Conservation (phyloP, 2,113 vertebrate genomes). For the Passerina amoena region DNA sequence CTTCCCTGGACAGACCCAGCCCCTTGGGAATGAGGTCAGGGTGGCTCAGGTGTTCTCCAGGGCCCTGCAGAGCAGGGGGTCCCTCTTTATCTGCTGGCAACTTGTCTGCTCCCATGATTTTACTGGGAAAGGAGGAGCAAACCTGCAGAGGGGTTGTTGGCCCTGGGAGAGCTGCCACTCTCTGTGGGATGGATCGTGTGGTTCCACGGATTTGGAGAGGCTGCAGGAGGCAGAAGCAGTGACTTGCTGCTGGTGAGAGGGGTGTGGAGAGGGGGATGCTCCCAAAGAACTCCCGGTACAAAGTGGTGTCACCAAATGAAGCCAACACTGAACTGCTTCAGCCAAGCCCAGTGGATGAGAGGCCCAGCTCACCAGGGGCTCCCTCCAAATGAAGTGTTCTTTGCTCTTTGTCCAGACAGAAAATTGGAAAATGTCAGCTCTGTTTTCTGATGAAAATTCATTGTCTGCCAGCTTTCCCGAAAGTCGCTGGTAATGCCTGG, state of each 20-base stretch:
- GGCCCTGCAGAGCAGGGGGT: neutral
- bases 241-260: neutral
- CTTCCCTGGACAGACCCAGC: neutral
- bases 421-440: slow-evolving; percentile 26
- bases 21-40: neutral
- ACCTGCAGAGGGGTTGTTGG: neutral
- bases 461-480: slow-evolving; percentile 14
- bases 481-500: neutral
- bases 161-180: neutral
- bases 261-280: neutral
- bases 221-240: neutral
- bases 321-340: neutral
- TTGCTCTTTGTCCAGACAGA: slow-evolving; percentile 10
- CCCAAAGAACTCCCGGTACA: neutral
- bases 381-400: neutral
- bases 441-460: slow-evolving; percentile 38
- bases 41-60: neutral
- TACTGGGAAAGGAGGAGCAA: neutral
- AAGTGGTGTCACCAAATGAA: neutral
- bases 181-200: rapidly evolving
- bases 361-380: rapidly evolving
- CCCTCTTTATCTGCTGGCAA: neutral
- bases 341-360: rapidly evolving
- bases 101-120: rapidly evolving
- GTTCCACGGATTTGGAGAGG: neutral